These are phyloP conservation scores for Corythornis cristatus DNA, from an alignment of 2,113 vertebrate species.

Conservation along the genomic window DNA sequence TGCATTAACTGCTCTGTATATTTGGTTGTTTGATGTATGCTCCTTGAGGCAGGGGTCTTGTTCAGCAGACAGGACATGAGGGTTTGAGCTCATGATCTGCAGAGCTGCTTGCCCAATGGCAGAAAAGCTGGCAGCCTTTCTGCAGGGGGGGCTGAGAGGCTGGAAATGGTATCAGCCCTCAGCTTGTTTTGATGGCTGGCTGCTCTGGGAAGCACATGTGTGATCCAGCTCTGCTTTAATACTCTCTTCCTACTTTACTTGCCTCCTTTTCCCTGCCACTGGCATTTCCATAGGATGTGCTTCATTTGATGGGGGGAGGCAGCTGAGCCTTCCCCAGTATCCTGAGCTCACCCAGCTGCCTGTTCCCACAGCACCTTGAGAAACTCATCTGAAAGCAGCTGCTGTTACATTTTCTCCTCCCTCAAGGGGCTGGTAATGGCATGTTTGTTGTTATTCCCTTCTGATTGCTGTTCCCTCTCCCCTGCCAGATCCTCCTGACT, in stretches of 20 bases:
- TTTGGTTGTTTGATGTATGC: neutral
- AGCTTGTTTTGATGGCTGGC: neutral
- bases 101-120: neutral
- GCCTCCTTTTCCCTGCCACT: neutral
- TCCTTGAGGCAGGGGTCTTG: conserved; percentile 20
- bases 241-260: neutral
- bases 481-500: conserved; percentile 91
- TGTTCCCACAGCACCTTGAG: neutral
- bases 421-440: neutral
- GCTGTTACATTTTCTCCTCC: neutral
- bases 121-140: neutral
- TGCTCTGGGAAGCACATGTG: neutral
- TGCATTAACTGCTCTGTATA: neutral
- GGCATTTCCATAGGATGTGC: neutral
- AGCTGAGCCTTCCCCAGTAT: neutral
- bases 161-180: neutral
- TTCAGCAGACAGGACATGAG: neutral
- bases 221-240: neutral
- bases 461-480: conserved; percentile 32
- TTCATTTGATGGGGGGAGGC: neutral
- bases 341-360: neutral
- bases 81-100: neutral
- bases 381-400: neutral
- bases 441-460: conserved; percentile 6
- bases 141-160: neutral